Conservation (phyloP, 2,113 vertebrate species). For the Sinocyclocheilus rhinocerous region DNA sequence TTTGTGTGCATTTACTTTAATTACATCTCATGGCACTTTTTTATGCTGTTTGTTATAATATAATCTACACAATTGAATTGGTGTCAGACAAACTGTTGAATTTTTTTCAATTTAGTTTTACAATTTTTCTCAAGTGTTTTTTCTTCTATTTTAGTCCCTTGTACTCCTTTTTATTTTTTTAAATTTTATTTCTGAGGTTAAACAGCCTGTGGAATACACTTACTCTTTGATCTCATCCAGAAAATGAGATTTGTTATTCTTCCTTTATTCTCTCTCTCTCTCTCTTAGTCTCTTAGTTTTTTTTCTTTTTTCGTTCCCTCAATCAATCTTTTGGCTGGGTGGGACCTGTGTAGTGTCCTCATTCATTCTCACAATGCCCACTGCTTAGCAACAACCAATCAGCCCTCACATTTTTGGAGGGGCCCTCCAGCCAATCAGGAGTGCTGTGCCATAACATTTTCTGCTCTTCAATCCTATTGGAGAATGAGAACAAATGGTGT, state of each 20-base stretch:
- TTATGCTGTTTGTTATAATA: neutral
- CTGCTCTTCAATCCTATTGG: constrained; percentile 47
- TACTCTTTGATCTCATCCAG: constrained; percentile 36
- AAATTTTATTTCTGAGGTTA: neutral
- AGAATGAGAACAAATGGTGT: constrained; percentile 43
- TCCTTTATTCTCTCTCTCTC: constrained; percentile 14
- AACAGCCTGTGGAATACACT: constrained; percentile 25
- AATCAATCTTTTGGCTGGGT: constrained; percentile 38
- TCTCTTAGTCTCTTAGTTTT: neutral
- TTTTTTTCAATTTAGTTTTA: neutral
- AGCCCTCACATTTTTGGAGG: constrained; percentile 61
- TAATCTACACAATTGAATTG: neutral
- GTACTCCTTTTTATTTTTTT: neutral
- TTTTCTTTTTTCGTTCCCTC: neutral
- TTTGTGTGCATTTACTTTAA: constrained; percentile 4
- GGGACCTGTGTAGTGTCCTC: constrained; percentile 46
- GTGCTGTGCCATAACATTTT: constrained; percentile 50
- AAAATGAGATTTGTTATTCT: constrained; percentile 23
- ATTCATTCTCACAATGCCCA: constrained; percentile 55
- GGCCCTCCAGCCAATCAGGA: constrained; percentile 57
- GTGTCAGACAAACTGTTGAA: neutral
- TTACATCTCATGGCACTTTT: neutral
- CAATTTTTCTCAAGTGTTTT: neutral
- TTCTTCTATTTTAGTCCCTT: neutral
- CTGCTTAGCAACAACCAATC: constrained; percentile 66